Percentiles rank a stretch among this genome's conserved stretches.
Evolutionary conservation across 2,113 vertebrate species (phyloP).

Genomic region (Muntiacus muntjak): DNA sequence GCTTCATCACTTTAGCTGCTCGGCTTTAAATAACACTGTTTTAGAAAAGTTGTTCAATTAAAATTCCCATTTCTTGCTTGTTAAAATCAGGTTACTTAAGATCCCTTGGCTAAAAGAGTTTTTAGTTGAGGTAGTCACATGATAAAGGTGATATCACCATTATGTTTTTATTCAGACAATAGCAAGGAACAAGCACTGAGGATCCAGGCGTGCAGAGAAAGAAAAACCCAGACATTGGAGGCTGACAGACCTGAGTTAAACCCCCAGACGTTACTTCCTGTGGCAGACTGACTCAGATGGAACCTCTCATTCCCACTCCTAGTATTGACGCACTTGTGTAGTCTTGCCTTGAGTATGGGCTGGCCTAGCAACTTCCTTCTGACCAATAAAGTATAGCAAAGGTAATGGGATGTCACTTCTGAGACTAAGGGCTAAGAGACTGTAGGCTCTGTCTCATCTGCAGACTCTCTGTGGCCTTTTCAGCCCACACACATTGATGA

Average conservation of each 20-base stretch:
- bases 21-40: constrained; percentile 7
- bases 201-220: neutral
- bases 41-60: neutral
- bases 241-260: neutral
- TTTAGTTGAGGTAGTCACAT: neutral
- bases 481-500: neutral
- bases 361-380: neutral
- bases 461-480: neutral
- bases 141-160: neutral
- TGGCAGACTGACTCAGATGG: neutral
- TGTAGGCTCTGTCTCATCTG: neutral
- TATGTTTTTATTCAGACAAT: neutral
- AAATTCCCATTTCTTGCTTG: neutral
- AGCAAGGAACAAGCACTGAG: neutral
- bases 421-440: neutral
- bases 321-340: too few species aligned
- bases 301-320: rapidly evolving
- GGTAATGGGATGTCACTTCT: too few species aligned
- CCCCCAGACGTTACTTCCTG: neutral
- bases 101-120: neutral
- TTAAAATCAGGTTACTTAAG: neutral
- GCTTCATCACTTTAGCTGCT: neutral
- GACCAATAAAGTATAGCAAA: neutral
- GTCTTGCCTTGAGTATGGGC: neutral
- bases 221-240: neutral